Percentiles rank a stretch among this genome's conserved stretches.
Evolutionary conservation across 1,140 invertebrate genomes (phyloP).

Genomic region (Drosophila parvula): DNA sequence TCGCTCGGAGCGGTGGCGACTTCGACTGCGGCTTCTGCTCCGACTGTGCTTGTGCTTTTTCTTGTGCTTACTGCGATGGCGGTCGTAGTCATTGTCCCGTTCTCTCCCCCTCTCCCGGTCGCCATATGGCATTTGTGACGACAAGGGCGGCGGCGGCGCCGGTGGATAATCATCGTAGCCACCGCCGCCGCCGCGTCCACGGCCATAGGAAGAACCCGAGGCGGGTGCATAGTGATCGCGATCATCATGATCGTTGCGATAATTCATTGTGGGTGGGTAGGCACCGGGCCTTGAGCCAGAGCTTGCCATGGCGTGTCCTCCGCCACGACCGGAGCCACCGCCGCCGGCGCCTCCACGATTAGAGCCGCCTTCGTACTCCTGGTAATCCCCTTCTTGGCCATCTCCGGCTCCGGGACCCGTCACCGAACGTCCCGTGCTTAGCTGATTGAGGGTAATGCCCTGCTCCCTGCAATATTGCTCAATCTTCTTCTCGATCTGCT

Average conservation of each 20-base stretch:
- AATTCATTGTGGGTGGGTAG: slow-evolving; percentile 51
- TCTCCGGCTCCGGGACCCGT: slow-evolving; percentile 2
- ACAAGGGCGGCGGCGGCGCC: neutral
- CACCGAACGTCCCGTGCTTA: slow-evolving; percentile 54
- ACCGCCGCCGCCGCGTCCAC: slow-evolving; percentile 27
- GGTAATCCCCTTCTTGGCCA: slow-evolving; percentile 49
- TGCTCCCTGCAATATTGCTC: slow-evolving; percentile 84
- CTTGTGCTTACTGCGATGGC: slow-evolving; percentile 78
- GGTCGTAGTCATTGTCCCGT: slow-evolving; percentile 54
- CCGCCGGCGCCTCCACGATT: slow-evolving; percentile 3
- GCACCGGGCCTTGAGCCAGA: slow-evolving; percentile 11
- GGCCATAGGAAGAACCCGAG: slow-evolving; percentile 50
- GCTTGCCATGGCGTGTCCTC: slow-evolving; percentile 11
- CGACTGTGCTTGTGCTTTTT: slow-evolving; percentile 80
- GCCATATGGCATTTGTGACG: slow-evolving; percentile 30
- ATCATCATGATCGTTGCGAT: slow-evolving; percentile 78
- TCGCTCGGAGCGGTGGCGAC: slow-evolving; percentile 41
- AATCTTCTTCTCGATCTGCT: slow-evolving; percentile 91
- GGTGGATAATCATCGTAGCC: slow-evolving; percentile 71
- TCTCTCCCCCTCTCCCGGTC: slow-evolving; percentile 33
- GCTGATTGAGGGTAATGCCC: slow-evolving; percentile 67
- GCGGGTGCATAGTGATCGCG: slow-evolving; percentile 57
- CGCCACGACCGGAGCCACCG: slow-evolving; percentile 22
- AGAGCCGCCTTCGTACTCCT: slow-evolving; percentile 37
- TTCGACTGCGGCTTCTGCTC: slow-evolving; percentile 66